Percentiles rank a stretch among this genome's conserved stretches.
Conservation (phyloP, 2,888 invertebrate genomes). For the Sussaba pulchella region DNA sequence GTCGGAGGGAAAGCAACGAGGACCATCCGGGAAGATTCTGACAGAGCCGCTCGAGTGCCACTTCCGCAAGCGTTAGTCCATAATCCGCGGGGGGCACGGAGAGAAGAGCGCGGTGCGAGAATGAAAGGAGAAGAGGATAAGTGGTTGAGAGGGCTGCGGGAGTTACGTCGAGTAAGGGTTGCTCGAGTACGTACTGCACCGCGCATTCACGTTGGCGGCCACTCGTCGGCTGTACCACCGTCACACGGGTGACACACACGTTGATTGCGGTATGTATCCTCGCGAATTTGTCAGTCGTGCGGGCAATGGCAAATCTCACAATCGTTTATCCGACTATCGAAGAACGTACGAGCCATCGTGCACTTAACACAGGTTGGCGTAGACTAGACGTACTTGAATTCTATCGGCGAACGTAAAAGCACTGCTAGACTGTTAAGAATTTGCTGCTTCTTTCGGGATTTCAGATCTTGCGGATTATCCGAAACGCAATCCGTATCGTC, state of each 20-base stretch:
- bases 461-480: no score
- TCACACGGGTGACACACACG: conserved; percentile 5
- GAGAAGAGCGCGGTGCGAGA: conserved; percentile 31
- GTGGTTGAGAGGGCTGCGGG: conserved; percentile 21
- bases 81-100: conserved; percentile 40
- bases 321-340: no score
- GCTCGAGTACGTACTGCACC: conserved; percentile 50
- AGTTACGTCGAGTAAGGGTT: conserved; percentile 42
- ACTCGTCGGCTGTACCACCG: conserved; percentile 47
- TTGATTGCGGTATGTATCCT: conserved; percentile 14
- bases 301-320: no score
- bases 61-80: conserved; percentile 52
- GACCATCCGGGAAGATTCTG: conserved; percentile 38
- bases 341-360: no score
- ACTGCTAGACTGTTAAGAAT: no score
- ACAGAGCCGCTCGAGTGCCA: conserved; percentile 47
- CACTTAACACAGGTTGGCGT: no score
- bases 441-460: no score
- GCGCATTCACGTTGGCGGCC: conserved; percentile 39
- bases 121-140: conserved; percentile 31
- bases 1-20: not conserved
- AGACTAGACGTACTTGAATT: no score
- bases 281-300: not conserved
- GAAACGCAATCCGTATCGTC: no score
- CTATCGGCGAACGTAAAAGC: no score